These are phyloP conservation scores for Rhinoptilus africanus DNA, from an alignment of 2,113 vertebrate genomes.

Conservation along the genomic window DNA sequence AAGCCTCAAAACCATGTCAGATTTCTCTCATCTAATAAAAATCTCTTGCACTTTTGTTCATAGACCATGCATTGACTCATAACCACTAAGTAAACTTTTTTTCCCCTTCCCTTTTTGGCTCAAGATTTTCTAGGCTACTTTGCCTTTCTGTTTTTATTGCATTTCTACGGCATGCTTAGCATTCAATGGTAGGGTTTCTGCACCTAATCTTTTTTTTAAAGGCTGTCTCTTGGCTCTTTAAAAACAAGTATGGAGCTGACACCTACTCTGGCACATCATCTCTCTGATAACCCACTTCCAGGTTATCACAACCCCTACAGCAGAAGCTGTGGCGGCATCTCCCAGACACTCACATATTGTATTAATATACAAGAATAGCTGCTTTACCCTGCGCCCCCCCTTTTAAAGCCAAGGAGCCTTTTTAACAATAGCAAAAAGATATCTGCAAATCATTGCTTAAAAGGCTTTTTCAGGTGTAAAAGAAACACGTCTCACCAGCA, in stretches of 20 bases:
- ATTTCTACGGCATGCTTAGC: background rate
- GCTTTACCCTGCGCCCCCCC: background rate
- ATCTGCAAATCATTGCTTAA: background rate
- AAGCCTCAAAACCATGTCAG: slow-evolving; percentile 7
- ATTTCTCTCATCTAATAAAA: slow-evolving; percentile 35
- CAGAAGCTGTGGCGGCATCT: background rate
- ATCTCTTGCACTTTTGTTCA: slow-evolving; percentile 26
- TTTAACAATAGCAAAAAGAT: background rate
- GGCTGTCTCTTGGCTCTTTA: background rate
- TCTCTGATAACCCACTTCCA: background rate
- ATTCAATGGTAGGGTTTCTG: background rate
- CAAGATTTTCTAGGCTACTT: slow-evolving; percentile 9
- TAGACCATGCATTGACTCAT: slow-evolving; percentile 26
- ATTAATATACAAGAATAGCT: background rate
- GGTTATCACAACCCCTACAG: background rate
- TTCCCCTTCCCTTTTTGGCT: background rate
- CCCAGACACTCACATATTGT: background rate
- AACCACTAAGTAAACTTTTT: slow-evolving; percentile 46
- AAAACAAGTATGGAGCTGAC: background rate
- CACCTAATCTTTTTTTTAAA: background rate
- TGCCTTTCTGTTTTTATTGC: background rate
- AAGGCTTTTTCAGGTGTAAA: background rate
- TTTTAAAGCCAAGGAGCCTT: background rate
- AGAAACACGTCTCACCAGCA: background rate
- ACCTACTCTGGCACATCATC: background rate